phyloP scores from a whole-genome alignment of 2,797 vertebrate species.

The Adelosebastes latens region DNA sequence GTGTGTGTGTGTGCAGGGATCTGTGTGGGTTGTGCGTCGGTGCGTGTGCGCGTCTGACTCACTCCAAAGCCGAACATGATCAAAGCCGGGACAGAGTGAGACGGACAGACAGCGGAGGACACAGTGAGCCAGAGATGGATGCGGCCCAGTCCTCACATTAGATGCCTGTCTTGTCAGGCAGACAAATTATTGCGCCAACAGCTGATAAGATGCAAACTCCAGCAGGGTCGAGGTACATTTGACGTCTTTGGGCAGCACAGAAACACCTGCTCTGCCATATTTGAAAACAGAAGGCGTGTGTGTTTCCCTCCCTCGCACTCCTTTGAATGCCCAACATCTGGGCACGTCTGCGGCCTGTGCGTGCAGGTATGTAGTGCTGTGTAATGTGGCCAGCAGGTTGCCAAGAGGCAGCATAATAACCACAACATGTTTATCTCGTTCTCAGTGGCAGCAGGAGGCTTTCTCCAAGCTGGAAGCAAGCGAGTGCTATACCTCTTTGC shows the following conservation, averaged over 20 bases:
- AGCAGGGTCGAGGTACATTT: neutral
- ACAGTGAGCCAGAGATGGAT: constrained; percentile 52
- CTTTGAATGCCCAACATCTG: constrained; percentile 37
- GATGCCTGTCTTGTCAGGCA: constrained; percentile 34
- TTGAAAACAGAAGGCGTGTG: constrained; percentile 28
- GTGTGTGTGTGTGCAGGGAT: neutral
- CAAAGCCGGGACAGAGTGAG: constrained; percentile 62
- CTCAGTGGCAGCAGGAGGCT: neutral
- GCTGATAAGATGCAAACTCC: constrained; percentile 32
- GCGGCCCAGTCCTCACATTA: constrained; percentile 53
- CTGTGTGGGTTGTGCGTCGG: constrained; percentile 40
- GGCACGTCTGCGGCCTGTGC: neutral
- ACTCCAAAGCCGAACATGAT: constrained; percentile 64
- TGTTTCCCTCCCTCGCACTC: neutral
- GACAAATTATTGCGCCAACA: constrained; percentile 18
- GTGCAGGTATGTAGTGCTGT: neutral
- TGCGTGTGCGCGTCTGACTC: constrained; percentile 55
- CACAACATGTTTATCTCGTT: constrained; percentile 28
- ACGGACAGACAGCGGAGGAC: constrained; percentile 57
- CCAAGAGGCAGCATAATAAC: constrained; percentile 5
- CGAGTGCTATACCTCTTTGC: neutral
- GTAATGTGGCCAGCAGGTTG: constrained; percentile 20
- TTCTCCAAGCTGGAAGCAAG: neutral
- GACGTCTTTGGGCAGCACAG: constrained; percentile 6
- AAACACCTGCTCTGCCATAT: constrained; percentile 49